A percentile compares a stretch with the other conserved stretches of the same genome.
Conservation (phyloP, 2,113 vertebrate genomes). For the Apteryx owenii region DNA sequence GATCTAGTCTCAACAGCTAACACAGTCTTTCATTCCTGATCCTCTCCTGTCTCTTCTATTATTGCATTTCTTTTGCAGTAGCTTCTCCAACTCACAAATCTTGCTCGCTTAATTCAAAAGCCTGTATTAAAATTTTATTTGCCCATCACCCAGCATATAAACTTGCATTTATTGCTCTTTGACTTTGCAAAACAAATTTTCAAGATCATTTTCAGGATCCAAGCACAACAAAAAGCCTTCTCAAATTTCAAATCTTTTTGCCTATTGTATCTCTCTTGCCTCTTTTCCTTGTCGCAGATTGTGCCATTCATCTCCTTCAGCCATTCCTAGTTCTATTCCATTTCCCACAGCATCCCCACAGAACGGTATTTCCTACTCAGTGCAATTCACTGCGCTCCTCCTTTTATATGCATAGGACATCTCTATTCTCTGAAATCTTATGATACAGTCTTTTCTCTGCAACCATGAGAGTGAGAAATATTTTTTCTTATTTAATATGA, state of each 20-base stretch:
- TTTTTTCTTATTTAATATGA: background rate
- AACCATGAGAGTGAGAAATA: background rate
- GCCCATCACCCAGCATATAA: background rate
- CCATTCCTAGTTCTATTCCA: background rate
- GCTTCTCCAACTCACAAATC: background rate
- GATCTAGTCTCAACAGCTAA: background rate
- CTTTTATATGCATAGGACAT: background rate
- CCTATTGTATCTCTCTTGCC: background rate
- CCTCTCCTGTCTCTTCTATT: background rate
- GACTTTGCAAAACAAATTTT: background rate
- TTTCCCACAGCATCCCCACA: background rate
- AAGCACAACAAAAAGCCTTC: background rate
- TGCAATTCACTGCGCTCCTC: background rate
- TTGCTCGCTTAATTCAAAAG: background rate
- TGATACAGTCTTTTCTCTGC: background rate
- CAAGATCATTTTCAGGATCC: background rate
- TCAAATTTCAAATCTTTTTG: background rate
- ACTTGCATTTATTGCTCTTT: background rate
- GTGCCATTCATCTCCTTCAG: background rate
- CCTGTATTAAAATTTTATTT: background rate
- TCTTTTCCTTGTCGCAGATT: background rate
- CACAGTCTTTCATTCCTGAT: background rate
- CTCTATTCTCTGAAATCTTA: background rate
- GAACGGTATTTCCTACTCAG: background rate
- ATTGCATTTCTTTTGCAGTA: background rate